A percentile compares a stretch with the other conserved stretches of the same genome.
phyloP scores from a whole-genome alignment of 2,797 vertebrate species.

The Myotis daubentonii region DNA sequence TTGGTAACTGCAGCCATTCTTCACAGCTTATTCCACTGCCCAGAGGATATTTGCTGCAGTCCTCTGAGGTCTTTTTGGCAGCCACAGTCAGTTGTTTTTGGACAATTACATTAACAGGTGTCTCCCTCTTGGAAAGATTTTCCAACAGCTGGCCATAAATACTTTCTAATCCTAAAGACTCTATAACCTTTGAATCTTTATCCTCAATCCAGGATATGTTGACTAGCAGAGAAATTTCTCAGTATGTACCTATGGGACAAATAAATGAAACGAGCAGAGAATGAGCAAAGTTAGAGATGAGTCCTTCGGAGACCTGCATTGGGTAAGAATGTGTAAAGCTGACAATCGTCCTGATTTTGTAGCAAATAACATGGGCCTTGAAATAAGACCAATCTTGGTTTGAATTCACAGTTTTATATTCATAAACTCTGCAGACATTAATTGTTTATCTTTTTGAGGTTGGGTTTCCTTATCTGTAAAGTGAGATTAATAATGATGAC shows the following conservation, averaged over 20 bases:
- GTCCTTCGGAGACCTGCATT: not conserved
- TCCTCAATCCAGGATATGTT: not conserved
- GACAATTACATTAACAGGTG: not conserved
- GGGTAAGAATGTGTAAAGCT: not conserved
- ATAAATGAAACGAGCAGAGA: not conserved
- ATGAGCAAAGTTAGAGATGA: not conserved
- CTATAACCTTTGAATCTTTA: not conserved
- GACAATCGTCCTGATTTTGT: not conserved
- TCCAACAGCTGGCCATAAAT: not conserved
- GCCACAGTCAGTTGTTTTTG: not conserved
- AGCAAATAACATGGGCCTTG: not conserved
- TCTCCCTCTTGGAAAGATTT: not conserved
- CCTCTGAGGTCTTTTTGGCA: not conserved
- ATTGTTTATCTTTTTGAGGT: slow-evolving; percentile 20
- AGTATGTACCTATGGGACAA: not conserved
- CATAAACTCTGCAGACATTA: not conserved
- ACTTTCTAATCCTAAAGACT: not conserved
- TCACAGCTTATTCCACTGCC: not conserved
- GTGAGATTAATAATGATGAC: not conserved
- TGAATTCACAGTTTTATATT: not conserved
- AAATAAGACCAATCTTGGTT: not conserved
- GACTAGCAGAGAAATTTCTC: not conserved
- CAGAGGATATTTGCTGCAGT: not conserved
- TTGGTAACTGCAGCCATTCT: not conserved
- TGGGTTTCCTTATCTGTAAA: not conserved